phyloP scores from a whole-genome alignment of 2,888 invertebrate species.

The Anarsia innoxiella region DNA sequence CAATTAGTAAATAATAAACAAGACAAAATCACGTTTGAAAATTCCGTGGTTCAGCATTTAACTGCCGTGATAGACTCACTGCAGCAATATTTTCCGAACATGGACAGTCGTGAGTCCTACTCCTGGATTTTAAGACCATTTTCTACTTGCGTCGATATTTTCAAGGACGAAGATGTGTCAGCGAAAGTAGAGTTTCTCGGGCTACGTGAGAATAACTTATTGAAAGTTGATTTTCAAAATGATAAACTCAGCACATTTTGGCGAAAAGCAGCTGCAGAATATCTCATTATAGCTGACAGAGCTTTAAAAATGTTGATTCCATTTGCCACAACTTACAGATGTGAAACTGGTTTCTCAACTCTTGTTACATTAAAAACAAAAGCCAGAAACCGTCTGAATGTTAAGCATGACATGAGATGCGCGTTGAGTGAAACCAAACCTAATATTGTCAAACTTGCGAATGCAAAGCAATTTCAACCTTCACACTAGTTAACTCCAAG shows the following conservation, averaged over 20 bases:
- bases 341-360: constrained; percentile 3
- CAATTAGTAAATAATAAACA: too few species aligned
- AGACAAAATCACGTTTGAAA: too few species aligned
- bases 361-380: not conserved
- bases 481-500: constrained; percentile 1
- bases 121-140: constrained; percentile 3
- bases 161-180: constrained; percentile 4
- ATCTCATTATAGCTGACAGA: constrained; percentile 8
- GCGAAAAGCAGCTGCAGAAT: constrained; percentile 4
- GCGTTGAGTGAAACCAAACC: not conserved
- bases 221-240: constrained; percentile 4
- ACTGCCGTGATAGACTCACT: too few species aligned
- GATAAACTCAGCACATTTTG: too few species aligned
- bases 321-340: constrained; percentile 7
- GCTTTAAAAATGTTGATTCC: constrained; percentile 7
- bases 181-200: constrained; percentile 1
- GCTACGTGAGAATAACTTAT: not conserved
- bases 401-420: constrained; percentile 1
- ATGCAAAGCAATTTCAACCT: not conserved
- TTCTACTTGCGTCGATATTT: constrained; percentile 4
- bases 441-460: not conserved
- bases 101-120: too few species aligned
- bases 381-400: constrained; percentile 2
- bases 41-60: too few species aligned
- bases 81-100: too few species aligned